These are phyloP conservation scores for Polydrusus cervinus DNA, from an alignment of 2,888 invertebrate genomes.

Conservation along the genomic window DNA sequence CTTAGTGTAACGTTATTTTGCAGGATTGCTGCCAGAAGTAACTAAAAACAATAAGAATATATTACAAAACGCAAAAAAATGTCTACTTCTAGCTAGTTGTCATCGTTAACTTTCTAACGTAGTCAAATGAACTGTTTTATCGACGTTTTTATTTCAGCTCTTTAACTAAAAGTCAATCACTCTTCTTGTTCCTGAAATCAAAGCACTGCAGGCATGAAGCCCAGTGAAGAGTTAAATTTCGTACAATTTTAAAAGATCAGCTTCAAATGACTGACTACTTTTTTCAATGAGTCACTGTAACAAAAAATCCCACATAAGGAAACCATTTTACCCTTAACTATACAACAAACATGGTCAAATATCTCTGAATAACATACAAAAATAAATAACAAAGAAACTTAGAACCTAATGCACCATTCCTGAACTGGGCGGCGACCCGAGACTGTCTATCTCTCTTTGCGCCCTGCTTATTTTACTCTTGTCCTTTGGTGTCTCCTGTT, in stretches of 20 bases:
- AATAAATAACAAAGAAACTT: constrained; percentile 34
- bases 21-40: not conserved
- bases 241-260: too few relatives aligned
- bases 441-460: constrained; percentile 92
- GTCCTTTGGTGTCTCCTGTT: constrained; percentile 92
- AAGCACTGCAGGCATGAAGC: too few relatives aligned
- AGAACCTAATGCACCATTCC: constrained; percentile 63
- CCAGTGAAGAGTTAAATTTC: too few relatives aligned
- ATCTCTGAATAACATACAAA: constrained; percentile 27
- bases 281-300: not conserved
- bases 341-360: constrained; percentile 23
- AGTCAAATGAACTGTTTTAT: too few relatives aligned
- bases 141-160: too few relatives aligned
- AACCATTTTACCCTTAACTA: constrained; percentile 3
- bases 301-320: constrained; percentile 2
- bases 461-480: constrained; percentile 97
- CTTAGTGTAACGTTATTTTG: not conserved
- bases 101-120: too few relatives aligned
- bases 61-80: too few relatives aligned
- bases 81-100: too few relatives aligned
- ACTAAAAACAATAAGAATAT: too few relatives aligned
- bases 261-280: too few relatives aligned
- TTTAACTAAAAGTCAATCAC: too few relatives aligned
- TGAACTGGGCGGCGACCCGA: constrained; percentile 70
- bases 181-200: too few relatives aligned